Percentiles rank a stretch among this genome's conserved stretches.
Conservation (phyloP, 2,797 vertebrate species). For the Thunnus albacares region DNA sequence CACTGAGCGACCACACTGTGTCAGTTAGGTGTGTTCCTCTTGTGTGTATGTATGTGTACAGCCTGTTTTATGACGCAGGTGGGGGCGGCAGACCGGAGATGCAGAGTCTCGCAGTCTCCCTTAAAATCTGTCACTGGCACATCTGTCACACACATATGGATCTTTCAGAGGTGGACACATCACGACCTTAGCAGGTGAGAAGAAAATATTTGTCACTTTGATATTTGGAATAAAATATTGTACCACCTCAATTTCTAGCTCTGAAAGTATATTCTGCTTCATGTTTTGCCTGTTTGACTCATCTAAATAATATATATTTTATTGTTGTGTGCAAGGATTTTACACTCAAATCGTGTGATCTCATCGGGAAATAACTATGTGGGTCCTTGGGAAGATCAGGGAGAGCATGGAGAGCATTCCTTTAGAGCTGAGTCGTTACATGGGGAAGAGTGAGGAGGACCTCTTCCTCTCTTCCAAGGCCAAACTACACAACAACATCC, state of each 20-base stretch:
- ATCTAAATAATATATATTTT: conserved; percentile 11
- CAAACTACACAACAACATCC: conserved; percentile 81
- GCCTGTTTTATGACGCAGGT: conserved; percentile 59
- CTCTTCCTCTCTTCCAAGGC: conserved; percentile 53
- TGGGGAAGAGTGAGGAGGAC: conserved; percentile 60
- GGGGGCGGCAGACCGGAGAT: conserved; percentile 60
- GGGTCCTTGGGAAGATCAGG: conserved; percentile 79
- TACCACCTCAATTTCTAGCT: not conserved
- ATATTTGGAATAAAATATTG: not conserved
- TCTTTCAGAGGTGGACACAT: conserved; percentile 27
- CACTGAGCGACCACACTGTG: conserved; percentile 11
- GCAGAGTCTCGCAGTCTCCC: conserved; percentile 43
- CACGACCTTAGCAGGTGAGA: conserved; percentile 55
- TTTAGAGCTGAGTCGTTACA: conserved; percentile 66
- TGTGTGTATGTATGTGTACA: conserved; percentile 20
- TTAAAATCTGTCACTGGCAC: conserved; percentile 57
- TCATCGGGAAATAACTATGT: conserved; percentile 67
- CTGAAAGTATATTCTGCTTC: conserved; percentile 1
- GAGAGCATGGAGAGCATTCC: conserved; percentile 77
- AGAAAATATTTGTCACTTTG: conserved; percentile 14
- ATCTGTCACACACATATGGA: conserved; percentile 21
- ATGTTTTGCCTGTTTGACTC: conserved; percentile 3
- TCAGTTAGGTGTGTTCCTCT: conserved; percentile 18
- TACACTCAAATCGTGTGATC: not conserved
- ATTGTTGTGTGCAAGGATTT: not conserved